Evolutionary conservation across 92 coral and sea anemone genomes (phyloP), one percentile per base, ranked within the genome.

Genomic region (Isaurus tuberculatus): DNA sequence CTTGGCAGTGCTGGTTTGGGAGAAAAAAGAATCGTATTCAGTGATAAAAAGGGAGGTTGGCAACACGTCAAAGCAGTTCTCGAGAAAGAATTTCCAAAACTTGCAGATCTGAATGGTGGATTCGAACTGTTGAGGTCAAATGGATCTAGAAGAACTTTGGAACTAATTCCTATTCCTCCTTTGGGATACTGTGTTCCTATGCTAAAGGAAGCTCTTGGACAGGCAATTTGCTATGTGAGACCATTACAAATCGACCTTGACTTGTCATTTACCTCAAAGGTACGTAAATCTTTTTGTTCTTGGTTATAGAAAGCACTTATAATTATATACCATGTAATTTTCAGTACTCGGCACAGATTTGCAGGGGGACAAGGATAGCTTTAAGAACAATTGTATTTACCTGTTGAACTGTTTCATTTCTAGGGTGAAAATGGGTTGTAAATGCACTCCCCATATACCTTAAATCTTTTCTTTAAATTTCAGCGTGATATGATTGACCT

Each of bases 1-100:
- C 32, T 69, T 34, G 78, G 65, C 27, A 79, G 77, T 34, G 89
- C 89, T 57, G 89, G 81, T 40, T 82, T 88, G 23, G 92, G 92
- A 19, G 92, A 89, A 72, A 85, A 79, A 36, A 89, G 84, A 75
- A 53, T 84, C 32, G 49, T 83, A 8, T 84, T 89, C 69, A 70
- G 67, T 68, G 65, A 85, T 79, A 85, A 89, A 66, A 69, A 51
- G 25, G 83, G 87, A 37, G 16, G 73, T n/a, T 87, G 44, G 65
- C 36, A 60, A 32, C 83, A 36, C 49, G 86, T 86, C 19, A 57
- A 60, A n/a, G 34, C 72, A 26, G 58, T 57, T 8, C 73, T 81
- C n/a, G 86, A 86, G 51, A 66, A 80, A 5, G 65, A 70, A 23
- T 55, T 37, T 79, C 86, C 89, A 8, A 86, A 86, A 40, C 68